phyloP scores from a whole-genome alignment of 2,797 vertebrate genomes.

The Cynopterus sphinx region DNA sequence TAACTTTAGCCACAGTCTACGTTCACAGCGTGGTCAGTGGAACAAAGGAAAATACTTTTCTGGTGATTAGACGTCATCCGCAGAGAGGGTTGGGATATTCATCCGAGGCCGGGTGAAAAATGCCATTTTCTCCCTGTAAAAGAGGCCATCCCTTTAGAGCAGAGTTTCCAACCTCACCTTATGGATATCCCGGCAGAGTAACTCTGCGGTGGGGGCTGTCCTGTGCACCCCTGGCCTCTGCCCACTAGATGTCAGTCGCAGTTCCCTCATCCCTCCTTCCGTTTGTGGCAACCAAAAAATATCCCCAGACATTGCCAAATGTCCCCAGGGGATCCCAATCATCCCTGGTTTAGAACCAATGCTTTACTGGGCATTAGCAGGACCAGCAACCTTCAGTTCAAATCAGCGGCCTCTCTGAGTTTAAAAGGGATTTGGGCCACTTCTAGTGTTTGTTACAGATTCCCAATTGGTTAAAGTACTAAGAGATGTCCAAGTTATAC shows the following conservation, averaged over 20 bases:
- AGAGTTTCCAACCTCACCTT: not conserved
- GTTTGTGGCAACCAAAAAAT: not conserved
- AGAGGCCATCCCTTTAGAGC: conserved; percentile 57
- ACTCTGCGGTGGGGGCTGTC: not conserved
- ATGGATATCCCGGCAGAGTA: fast-evolving
- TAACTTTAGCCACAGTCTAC: conserved; percentile 82
- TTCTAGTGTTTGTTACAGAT: not conserved
- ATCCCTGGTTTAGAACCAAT: not conserved
- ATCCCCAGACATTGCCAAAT: not conserved
- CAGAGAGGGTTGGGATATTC: conserved; percentile 93
- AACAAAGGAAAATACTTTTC: conserved; percentile 86
- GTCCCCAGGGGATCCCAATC: not conserved
- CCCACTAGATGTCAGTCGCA: not conserved
- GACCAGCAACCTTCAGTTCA: not conserved
- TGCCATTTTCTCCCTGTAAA: conserved; percentile 97
- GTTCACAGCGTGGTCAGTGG: conserved; percentile 73
- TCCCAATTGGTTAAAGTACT: not conserved
- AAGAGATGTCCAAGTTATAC: not conserved
- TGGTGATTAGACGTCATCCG: conserved; percentile 93
- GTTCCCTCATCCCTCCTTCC: not conserved
- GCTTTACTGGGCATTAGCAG: not conserved
- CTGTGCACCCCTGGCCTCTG: not conserved
- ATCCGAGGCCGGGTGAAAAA: conserved; percentile 96
- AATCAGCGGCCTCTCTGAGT: not conserved
- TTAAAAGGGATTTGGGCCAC: not conserved